Conservation (phyloP, 2,888 invertebrate genomes). For the Scaptomyza caliginosa region DNA sequence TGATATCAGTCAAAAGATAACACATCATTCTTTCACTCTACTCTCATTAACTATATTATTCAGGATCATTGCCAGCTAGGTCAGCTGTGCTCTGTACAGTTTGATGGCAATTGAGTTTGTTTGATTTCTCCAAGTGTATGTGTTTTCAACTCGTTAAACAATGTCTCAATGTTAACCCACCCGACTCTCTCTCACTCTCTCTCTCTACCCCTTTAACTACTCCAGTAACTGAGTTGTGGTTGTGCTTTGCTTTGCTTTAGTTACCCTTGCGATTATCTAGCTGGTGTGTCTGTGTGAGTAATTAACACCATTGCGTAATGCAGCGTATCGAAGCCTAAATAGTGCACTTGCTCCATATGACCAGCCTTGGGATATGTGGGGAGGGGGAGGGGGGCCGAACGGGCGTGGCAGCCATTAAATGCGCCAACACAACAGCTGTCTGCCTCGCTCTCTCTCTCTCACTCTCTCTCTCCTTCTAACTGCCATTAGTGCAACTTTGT, state of each 20-base stretch:
- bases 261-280: constrained; percentile 57
- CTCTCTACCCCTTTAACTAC: background rate
- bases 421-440: constrained; percentile 34
- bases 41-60: constrained; percentile 16
- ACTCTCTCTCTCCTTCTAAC: background rate
- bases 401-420: constrained; percentile 68
- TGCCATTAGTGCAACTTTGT: constrained; percentile 43
- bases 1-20: constrained; percentile 43
- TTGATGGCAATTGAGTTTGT: too few species aligned
- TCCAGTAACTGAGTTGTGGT: background rate
- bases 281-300: constrained; percentile 70
- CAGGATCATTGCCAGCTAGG: background rate
- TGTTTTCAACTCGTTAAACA: constrained; percentile 59
- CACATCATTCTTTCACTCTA: constrained; percentile 16
- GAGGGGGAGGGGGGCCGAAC: constrained; percentile 7
- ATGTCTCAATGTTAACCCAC: constrained; percentile 43
- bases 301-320: constrained; percentile 84
- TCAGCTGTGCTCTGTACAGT: too few species aligned
- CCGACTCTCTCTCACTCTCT: background rate
- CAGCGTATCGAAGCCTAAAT: constrained; percentile 83
- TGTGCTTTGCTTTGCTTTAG: constrained; percentile 23
- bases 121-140: constrained; percentile 38
- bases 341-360: constrained; percentile 78
- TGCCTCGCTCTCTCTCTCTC: constrained; percentile 21
- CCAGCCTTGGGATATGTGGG: constrained; percentile 42